Evolutionary conservation across 2,797 vertebrate genomes (phyloP).

Genomic region (Epinephelus awoara): DNA sequence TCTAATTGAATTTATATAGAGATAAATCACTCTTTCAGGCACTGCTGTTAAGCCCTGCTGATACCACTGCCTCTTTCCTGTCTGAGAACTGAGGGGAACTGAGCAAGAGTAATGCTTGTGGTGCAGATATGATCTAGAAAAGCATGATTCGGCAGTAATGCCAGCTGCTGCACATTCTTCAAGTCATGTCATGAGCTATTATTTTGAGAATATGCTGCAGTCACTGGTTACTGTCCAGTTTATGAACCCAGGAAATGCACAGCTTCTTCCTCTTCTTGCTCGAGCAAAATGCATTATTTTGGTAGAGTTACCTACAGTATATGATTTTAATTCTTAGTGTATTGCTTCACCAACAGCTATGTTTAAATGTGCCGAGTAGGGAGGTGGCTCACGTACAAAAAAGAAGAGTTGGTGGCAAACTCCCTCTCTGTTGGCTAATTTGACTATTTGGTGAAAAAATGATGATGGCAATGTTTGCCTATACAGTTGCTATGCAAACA

Average conservation of each 20-base stretch:
- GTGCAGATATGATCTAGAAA: slow-evolving; percentile 46
- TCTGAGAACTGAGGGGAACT: slow-evolving; percentile 25
- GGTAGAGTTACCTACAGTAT: background rate
- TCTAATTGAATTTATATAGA: background rate
- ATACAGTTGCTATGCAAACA: background rate
- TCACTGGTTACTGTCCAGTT: slow-evolving; percentile 1
- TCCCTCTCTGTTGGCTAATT: background rate
- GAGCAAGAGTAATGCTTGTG: slow-evolving; percentile 11
- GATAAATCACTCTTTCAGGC: background rate
- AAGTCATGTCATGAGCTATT: slow-evolving; percentile 40
- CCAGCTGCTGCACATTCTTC: slow-evolving; percentile 33
- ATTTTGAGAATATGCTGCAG: slow-evolving; percentile 43
- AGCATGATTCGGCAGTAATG: slow-evolving; percentile 23
- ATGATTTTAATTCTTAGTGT: background rate
- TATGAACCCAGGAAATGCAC: background rate
- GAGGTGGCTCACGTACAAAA: background rate
- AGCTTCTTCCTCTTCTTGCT: background rate
- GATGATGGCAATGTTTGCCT: background rate
- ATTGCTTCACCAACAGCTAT: background rate
- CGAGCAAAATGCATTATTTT: background rate
- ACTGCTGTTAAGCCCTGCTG: background rate
- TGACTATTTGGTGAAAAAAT: background rate
- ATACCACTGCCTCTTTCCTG: slow-evolving; percentile 14
- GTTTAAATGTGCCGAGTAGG: background rate
- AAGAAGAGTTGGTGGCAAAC: background rate